Evolutionary conservation across 1,140 invertebrate genomes (phyloP), one percentile per base, ranked within the genome.

Genomic region (Zophobas atratus): DNA sequence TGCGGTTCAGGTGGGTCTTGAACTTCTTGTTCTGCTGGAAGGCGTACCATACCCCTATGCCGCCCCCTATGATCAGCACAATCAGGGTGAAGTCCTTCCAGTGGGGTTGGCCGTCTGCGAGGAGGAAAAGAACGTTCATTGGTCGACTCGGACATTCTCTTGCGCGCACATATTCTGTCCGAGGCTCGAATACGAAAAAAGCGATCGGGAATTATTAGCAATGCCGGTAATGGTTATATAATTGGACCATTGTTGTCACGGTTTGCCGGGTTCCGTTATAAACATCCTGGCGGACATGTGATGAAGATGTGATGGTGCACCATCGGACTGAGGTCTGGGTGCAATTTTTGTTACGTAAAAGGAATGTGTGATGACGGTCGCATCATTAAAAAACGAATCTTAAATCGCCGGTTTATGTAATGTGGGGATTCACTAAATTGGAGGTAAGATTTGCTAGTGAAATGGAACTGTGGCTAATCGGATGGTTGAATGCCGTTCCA

Each of bases 41-140:
- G 0, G 94, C 95, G 86, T 96, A 96, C 94, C 95, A 98, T 80
- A 94, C 94, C n/a, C 95, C 95, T 70, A 94, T 92, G 75, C 96
- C 89, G 5, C 96, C 96, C 79, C 94, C 92, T 77, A 97, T 88
- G 51, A 97, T 87, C 63, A 96, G 89, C 1, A 93, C 92, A 32
- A 96, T 93, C 80, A 98, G 89, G 77, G 96, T 90, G 77, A 96
- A 89, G 88, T 99, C 97, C 88, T 98, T 98, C 87, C 96, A 89
- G 82, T 92, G 92, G 82, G 91, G 93, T 80, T 91, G 92, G 81
- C 93, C 92, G 87, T 93, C 92, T 93, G 85, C 81, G 83, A 84
- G 82, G 80, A 77, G 78, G 80, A 78, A 60, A 55, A 48, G 56
- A 73, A 56, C 39, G 20, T 32, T 73, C 71, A 73, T 73, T 73